Evolutionary conservation across 2,113 vertebrate species (phyloP).

Genomic region (Perca fluviatilis): DNA sequence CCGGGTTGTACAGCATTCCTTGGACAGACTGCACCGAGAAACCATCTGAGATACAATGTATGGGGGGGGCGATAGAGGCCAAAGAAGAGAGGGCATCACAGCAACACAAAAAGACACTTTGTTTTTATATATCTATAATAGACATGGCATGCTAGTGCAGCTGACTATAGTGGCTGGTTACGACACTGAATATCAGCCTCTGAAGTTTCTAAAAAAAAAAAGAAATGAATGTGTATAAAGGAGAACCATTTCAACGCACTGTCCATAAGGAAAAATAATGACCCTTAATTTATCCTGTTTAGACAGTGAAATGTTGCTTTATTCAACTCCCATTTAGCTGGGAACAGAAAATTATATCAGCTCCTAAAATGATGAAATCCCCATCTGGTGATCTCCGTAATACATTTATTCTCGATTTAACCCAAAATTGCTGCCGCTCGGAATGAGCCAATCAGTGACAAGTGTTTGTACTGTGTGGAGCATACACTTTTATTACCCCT

Average conservation of each 20-base stretch:
- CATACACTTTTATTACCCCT: neutral
- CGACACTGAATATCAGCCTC: neutral
- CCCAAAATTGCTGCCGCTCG: too few relatives aligned
- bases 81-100: neutral
- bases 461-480: too few relatives aligned
- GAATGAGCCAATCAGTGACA: too few relatives aligned
- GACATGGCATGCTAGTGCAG: neutral
- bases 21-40: slow-evolving; percentile 88
- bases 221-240: neutral
- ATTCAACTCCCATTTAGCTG: too few relatives aligned
- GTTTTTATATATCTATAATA: neutral
- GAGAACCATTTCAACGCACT: neutral
- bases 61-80: neutral
- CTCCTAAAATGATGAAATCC: too few relatives aligned
- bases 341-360: too few relatives aligned
- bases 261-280: neutral
- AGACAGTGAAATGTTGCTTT: neutral
- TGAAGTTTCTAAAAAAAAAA: neutral
- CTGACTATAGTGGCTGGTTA: neutral
- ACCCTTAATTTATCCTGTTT: neutral
- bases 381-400: too few relatives aligned
- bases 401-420: too few relatives aligned
- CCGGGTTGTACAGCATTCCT: slow-evolving; percentile 94
- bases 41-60: slow-evolving; percentile 82
- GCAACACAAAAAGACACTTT: neutral